These are phyloP conservation scores for Etheostoma perlongum DNA, from an alignment of 2,797 vertebrate species.

Conservation along the genomic window DNA sequence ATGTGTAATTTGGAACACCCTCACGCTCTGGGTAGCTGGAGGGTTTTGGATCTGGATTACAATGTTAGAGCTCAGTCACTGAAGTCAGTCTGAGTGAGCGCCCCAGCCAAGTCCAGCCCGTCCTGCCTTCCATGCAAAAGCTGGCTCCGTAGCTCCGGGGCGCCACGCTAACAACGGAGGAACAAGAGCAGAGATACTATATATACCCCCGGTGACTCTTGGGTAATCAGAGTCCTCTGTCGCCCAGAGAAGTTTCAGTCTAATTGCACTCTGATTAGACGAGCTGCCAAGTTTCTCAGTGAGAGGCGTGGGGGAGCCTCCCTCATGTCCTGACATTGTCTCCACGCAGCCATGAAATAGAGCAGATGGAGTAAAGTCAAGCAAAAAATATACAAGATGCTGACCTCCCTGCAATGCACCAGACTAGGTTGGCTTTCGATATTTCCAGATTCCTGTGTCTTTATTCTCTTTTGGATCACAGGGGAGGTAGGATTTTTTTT, in stretches of 20 bases:
- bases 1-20: conserved; percentile 29
- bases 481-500: background rate
- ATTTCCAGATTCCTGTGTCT: background rate
- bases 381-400: conserved; percentile 19
- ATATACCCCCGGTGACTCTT: conserved; percentile 85
- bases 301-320: conserved; percentile 70
- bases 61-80: conserved; percentile 35
- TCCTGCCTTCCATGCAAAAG: conserved; percentile 48
- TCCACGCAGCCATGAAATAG: conserved; percentile 45
- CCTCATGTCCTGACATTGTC: conserved; percentile 75
- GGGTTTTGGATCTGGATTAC: conserved; percentile 38
- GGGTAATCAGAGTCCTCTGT: conserved; percentile 85
- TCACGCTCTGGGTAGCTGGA: conserved; percentile 15
- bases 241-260: conserved; percentile 82
- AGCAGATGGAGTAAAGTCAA: conserved; percentile 53
- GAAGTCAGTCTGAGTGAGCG: conserved; percentile 9
- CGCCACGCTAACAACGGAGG: conserved; percentile 53
- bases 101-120: conserved; percentile 44
- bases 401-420: conserved; percentile 19
- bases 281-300: conserved; percentile 74
- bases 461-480: conserved; percentile 6
- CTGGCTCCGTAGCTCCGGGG: conserved; percentile 66
- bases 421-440: background rate
- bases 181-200: conserved; percentile 79
- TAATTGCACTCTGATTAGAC: conserved; percentile 87